Conservation (phyloP, 2,888 invertebrate genomes). For the Apamea crenata region DNA sequence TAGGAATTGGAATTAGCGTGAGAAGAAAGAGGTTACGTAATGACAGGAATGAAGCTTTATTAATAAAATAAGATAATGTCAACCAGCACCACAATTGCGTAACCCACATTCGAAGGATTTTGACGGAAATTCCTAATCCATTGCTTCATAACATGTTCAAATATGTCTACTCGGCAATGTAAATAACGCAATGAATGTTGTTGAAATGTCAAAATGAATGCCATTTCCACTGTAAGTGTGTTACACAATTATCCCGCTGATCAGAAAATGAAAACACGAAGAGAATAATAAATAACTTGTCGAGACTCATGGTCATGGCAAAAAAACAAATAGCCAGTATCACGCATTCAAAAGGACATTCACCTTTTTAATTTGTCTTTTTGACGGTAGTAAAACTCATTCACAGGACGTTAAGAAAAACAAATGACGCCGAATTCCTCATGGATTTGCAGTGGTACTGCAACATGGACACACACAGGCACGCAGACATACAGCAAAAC, state of each 20-base stretch:
- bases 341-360: conserved; percentile 25
- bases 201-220: background rate
- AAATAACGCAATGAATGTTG: background rate
- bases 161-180: background rate
- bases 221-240: background rate
- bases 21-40: background rate
- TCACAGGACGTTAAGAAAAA: conserved; percentile 54
- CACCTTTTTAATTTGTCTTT: conserved; percentile 54
- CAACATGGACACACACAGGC: conserved; percentile 34
- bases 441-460: conserved; percentile 44
- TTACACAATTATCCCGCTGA: background rate
- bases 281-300: background rate
- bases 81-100: background rate
- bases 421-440: conserved; percentile 51
- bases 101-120: background rate
- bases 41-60: background rate
- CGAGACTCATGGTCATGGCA: background rate
- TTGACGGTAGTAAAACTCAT: conserved; percentile 55
- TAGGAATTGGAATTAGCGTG: background rate
- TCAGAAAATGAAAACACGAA: background rate
- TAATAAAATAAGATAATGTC: background rate
- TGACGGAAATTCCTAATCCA: background rate
- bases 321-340: background rate
- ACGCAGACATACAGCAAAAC: background rate
- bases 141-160: background rate